Evolutionary conservation across 2,113 vertebrate genomes (phyloP).

Genomic region (Litocranius walleri): DNA sequence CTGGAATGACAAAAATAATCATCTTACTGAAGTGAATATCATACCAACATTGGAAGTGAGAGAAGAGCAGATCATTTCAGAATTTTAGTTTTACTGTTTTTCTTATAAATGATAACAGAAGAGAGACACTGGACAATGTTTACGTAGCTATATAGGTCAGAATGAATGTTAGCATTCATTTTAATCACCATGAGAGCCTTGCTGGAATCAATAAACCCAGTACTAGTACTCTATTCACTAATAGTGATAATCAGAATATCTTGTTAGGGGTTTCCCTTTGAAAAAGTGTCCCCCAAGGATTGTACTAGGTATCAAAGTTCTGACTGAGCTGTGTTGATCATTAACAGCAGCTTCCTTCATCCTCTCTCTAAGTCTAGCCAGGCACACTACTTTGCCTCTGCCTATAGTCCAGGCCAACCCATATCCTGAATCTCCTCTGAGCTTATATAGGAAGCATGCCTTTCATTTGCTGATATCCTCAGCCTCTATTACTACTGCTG

Average conservation of each 20-base stretch:
- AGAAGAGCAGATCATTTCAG: not conserved
- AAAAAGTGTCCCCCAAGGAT: constrained; percentile 15
- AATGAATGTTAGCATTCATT: constrained; percentile 39
- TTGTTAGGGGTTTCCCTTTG: constrained; percentile 31
- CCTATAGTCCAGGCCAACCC: not conserved
- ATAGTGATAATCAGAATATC: constrained; percentile 39
- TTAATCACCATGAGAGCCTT: constrained; percentile 17
- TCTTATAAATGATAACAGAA: not conserved
- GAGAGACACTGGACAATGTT: not conserved
- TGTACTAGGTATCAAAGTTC: not conserved
- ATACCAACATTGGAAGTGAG: not conserved
- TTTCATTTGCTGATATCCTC: not conserved
- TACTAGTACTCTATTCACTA: constrained; percentile 47
- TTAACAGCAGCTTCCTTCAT: not conserved
- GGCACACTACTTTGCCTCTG: not conserved
- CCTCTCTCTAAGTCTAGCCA: not conserved
- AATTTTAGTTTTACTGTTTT: not conserved
- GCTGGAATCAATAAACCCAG: constrained; percentile 50
- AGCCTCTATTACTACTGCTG: not conserved
- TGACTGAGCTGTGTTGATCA: not conserved
- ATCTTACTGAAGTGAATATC: not conserved
- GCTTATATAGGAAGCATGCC: not conserved
- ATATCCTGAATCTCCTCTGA: not conserved
- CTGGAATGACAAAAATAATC: not conserved
- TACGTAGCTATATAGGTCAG: constrained; percentile 18